These are phyloP conservation scores for Mactromeris polynyma DNA, from an alignment of 2,888 invertebrate species.

Conservation along the genomic window DNA sequence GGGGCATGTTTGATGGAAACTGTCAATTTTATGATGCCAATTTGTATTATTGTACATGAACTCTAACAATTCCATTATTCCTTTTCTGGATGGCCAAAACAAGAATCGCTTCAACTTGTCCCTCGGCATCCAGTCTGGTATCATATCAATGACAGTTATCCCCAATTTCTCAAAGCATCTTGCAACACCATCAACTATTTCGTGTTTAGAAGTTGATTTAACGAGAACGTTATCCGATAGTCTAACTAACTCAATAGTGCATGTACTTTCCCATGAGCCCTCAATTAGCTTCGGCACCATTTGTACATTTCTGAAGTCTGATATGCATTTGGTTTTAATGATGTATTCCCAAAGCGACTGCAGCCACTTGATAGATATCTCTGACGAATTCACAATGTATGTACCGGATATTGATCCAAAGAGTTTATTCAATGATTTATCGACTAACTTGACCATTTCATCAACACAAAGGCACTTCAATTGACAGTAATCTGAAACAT, in stretches of 20 bases:
- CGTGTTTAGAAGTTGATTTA: background rate
- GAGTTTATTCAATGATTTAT: background rate
- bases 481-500: constrained; percentile 3
- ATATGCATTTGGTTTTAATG: background rate
- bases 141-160: background rate
- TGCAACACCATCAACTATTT: background rate
- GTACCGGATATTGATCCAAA: background rate
- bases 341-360: constrained; percentile 12
- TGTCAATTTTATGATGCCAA: background rate
- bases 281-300: background rate
- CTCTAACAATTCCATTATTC: background rate
- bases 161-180: constrained; percentile 23
- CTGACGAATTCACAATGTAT: background rate
- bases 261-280: background rate
- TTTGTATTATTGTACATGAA: background rate
- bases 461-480: background rate
- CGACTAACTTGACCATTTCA: background rate
- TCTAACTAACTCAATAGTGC: background rate
- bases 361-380: constrained; percentile 14
- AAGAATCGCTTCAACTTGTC: background rate
- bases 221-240: constrained; percentile 13
- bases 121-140: constrained; percentile 10
- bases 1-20: background rate
- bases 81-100: constrained; percentile 15
- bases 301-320: background rate